phyloP scores from a whole-genome alignment of 2,888 invertebrate genomes.

The Busseola fusca region DNA sequence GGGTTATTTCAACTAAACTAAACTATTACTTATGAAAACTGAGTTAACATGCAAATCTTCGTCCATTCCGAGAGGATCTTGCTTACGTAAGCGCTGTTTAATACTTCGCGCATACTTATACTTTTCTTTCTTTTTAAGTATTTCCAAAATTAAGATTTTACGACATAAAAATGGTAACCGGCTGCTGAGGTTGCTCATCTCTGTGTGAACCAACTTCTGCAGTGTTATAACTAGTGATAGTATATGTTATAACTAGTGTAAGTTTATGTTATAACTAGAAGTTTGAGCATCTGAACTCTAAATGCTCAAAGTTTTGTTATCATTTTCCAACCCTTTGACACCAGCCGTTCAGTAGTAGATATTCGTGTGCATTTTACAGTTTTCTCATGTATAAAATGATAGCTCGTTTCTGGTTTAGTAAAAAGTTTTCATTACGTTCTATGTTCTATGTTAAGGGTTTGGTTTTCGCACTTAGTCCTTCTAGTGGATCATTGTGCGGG shows the following conservation, averaged over 20 bases:
- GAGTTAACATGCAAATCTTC: constrained; percentile 86
- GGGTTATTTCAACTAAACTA: constrained; percentile 79
- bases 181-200: constrained; percentile 43
- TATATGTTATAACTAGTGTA: background rate
- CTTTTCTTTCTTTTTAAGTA: constrained; percentile 66
- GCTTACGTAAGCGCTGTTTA: constrained; percentile 74
- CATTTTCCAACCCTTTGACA: constrained; percentile 31
- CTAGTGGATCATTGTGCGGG: too few relatives aligned
- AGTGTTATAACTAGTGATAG: constrained; percentile 25
- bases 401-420: background rate
- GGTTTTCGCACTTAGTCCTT: too few relatives aligned
- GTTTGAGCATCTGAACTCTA: background rate
- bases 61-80: constrained; percentile 75
- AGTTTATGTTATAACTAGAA: background rate
- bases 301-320: constrained; percentile 1
- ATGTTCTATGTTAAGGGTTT: too few relatives aligned
- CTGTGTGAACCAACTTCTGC: constrained; percentile 24
- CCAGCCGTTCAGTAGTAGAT: constrained; percentile 5
- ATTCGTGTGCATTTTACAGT: constrained; percentile 28
- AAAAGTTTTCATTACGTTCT: too few relatives aligned
- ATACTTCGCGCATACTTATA: constrained; percentile 71
- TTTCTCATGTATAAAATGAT: constrained; percentile 18
- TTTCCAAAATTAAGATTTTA: constrained; percentile 66
- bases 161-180: constrained; percentile 55
- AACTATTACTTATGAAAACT: constrained; percentile 85